Evolutionary conservation across 2,113 vertebrate genomes (phyloP).

Genomic region (Euleptes europaea): DNA sequence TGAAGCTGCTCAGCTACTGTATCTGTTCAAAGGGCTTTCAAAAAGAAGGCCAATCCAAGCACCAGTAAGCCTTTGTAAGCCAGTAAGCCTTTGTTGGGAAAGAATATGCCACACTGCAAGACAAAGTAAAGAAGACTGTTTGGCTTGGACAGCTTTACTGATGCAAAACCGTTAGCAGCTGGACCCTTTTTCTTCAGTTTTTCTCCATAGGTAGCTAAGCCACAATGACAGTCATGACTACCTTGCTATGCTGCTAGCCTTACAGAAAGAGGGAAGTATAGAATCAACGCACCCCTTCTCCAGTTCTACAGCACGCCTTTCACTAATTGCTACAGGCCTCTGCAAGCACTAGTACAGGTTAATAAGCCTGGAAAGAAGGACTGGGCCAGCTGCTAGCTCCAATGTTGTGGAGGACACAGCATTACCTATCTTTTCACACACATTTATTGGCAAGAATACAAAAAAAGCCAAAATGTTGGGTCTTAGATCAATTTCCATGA

Average conservation of each 20-base stretch:
- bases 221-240: no score
- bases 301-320: not conserved
- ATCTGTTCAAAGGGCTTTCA: not conserved
- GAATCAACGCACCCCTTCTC: not conserved
- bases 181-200: not conserved
- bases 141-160: no score
- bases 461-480: accelerated
- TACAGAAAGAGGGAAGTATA: not conserved
- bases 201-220: not conserved
- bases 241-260: not conserved
- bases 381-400: not conserved
- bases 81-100: not conserved
- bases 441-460: not conserved
- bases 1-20: accelerated
- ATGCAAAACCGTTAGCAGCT: not conserved
- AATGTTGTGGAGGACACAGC: not conserved
- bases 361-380: not conserved
- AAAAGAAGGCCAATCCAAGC: not conserved
- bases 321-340: no score
- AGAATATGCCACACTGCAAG: no score
- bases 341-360: not conserved
- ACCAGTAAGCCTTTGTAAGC: no score
- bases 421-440: not conserved
- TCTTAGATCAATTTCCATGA: accelerated
- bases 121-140: not conserved